A percentile compares a stretch with the other conserved stretches of the same genome.
Conservation (phyloP, 2,888 invertebrate genomes). For the Aleiodes testaceus region DNA sequence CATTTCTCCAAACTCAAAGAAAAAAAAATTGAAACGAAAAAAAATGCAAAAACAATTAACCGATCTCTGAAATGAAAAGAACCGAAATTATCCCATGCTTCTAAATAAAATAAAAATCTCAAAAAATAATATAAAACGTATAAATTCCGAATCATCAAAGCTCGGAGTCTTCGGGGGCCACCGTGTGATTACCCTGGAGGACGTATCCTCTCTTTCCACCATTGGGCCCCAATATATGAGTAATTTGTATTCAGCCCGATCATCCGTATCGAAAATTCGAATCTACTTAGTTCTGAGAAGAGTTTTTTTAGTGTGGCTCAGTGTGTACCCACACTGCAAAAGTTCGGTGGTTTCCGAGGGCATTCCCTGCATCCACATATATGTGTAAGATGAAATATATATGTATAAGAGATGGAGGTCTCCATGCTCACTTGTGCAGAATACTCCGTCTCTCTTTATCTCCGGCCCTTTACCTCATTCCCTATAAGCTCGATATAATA, state of each 20-base stretch:
- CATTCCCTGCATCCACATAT: constrained; percentile 26
- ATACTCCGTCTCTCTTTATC: constrained; percentile 36
- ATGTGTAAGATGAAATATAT: constrained; percentile 27
- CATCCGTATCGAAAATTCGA: constrained; percentile 73
- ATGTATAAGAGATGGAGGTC: constrained; percentile 28
- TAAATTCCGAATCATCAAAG: constrained; percentile 19
- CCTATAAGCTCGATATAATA: constrained; percentile 71
- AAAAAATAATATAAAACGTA: constrained; percentile 23
- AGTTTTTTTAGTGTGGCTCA: constrained; percentile 38
- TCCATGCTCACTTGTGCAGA: constrained; percentile 32
- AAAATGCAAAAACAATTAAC: background rate
- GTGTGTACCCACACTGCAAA: constrained; percentile 25
- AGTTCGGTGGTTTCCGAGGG: constrained; percentile 31
- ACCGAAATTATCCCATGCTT: constrained; percentile 2
- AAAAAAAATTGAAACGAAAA: background rate
- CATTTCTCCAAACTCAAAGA: background rate
- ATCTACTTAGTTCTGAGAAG: constrained; percentile 74
- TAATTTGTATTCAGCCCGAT: constrained; percentile 74
- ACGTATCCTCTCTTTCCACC: constrained; percentile 38
- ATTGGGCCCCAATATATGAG: constrained; percentile 66
- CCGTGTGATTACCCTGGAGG: constrained; percentile 70
- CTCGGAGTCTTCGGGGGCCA: constrained; percentile 61
- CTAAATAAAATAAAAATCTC: constrained; percentile 22
- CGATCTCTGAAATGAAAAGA: too few species aligned
- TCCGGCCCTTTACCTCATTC: constrained; percentile 52